A percentile compares a stretch with the other conserved stretches of the same genome.
Conservation (phyloP, 2,113 vertebrate genomes). For the Tangachromis dhanisi region DNA sequence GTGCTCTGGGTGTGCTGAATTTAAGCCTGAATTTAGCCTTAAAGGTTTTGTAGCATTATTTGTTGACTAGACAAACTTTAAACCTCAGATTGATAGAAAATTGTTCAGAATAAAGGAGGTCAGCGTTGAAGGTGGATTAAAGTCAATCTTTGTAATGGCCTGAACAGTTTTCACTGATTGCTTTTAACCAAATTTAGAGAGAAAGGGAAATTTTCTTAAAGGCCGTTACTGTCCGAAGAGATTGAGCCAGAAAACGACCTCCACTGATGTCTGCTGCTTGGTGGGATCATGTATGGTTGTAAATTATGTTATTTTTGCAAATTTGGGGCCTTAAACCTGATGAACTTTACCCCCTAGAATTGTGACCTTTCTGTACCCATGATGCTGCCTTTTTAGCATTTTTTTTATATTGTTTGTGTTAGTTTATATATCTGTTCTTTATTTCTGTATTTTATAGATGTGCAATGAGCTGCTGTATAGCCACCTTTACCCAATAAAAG, state of each 20-base stretch:
- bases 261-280: neutral
- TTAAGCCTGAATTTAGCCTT: neutral
- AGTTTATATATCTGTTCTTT: fast-evolving
- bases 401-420: neutral
- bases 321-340: neutral
- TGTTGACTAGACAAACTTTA: neutral
- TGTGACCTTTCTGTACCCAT: neutral
- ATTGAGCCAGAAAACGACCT: neutral
- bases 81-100: neutral
- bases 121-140: neutral
- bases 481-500: neutral
- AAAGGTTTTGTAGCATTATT: neutral
- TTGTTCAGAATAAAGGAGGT: neutral
- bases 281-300: neutral
- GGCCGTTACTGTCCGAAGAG: neutral
- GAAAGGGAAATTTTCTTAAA: neutral
- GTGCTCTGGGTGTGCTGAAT: neutral
- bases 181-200: neutral
- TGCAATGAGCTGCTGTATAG: neutral
- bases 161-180: neutral
- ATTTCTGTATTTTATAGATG: neutral
- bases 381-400: neutral
- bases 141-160: neutral
- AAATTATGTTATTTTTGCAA: neutral
- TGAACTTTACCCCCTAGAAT: neutral